phyloP scores from a whole-genome alignment of 2,113 vertebrate genomes.

The Psammodynastes pulverulentus region DNA sequence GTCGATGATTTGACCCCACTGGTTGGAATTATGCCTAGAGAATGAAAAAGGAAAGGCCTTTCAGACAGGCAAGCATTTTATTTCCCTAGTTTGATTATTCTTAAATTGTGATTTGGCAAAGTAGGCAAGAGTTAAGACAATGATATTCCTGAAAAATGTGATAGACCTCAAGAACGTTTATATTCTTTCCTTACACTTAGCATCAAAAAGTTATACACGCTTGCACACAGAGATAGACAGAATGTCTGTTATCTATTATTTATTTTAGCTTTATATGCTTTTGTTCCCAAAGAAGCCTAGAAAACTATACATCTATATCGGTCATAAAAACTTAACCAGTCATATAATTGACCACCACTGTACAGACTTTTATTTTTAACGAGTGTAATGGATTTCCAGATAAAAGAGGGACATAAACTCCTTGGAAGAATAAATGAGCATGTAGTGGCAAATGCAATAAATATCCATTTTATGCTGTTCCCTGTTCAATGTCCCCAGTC shows the following conservation, averaged over 20 bases:
- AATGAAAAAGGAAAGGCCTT: neutral
- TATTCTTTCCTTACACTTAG: neutral
- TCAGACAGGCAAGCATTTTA: neutral
- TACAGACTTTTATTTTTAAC: neutral
- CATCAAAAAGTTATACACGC: neutral
- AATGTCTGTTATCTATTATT: neutral
- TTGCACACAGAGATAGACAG: neutral
- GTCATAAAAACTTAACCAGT: neutral
- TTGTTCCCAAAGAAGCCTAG: neutral
- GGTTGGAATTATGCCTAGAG: neutral
- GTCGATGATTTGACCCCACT: neutral
- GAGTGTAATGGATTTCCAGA: neutral
- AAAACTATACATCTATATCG: neutral
- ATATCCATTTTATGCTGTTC: neutral
- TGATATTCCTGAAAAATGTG: neutral
- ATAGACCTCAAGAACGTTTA: neutral
- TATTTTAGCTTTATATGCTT: neutral
- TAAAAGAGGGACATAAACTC: neutral
- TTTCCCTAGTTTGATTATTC: neutral
- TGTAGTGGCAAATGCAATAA: neutral
- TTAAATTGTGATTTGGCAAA: neutral
- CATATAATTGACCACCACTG: neutral
- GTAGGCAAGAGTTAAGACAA: neutral
- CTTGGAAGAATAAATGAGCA: neutral
- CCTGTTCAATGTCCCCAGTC: neutral